Conservation (phyloP, 2,888 invertebrate genomes). For the Rutpela maculata region DNA sequence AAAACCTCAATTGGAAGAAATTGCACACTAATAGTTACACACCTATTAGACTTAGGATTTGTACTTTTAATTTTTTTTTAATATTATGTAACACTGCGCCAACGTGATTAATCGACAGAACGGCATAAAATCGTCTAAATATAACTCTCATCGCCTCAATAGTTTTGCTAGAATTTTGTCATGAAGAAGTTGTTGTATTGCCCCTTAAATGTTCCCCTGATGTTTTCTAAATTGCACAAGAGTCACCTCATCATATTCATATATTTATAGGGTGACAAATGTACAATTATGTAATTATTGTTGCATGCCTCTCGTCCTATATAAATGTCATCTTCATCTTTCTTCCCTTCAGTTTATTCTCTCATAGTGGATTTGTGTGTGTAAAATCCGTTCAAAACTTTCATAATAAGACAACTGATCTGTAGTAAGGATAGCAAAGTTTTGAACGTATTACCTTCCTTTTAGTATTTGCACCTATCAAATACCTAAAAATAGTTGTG, state of each 20-base stretch:
- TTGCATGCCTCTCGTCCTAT: slow-evolving; percentile 20
- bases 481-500: slow-evolving; percentile 8
- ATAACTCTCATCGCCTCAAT: background rate
- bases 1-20: no score
- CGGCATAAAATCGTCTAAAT: no score
- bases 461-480: slow-evolving; percentile 2
- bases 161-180: slow-evolving; percentile 12
- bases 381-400: slow-evolving; percentile 22
- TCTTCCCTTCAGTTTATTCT: background rate
- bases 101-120: no score
- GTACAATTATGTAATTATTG: slow-evolving; percentile 22
- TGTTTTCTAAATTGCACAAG: slow-evolving; percentile 15
- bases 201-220: slow-evolving; percentile 9
- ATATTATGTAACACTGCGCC: no score
- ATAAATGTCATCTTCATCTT: slow-evolving; percentile 17
- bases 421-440: background rate
- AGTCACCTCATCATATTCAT: slow-evolving; percentile 11
- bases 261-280: slow-evolving; percentile 5
- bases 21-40: no score
- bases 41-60: no score
- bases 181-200: slow-evolving; percentile 29
- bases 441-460: slow-evolving; percentile 7
- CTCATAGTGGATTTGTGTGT: background rate
- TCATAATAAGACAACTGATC: background rate
- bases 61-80: no score